Conservation (phyloP, 2,888 invertebrate species). For the Dugesia japonica region DNA sequence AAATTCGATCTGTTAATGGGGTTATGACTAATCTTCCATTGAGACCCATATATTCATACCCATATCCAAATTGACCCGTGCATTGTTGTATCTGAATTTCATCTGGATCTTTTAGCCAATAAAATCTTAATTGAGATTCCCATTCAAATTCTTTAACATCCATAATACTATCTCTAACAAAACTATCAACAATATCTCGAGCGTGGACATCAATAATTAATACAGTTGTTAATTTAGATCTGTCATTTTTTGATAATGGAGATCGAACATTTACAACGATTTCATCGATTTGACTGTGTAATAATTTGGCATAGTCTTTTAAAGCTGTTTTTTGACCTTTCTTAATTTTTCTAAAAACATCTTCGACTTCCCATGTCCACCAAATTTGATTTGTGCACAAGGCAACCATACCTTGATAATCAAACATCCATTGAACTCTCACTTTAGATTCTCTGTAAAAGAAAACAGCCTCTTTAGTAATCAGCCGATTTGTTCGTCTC, state of each 20-base stretch:
- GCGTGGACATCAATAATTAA: conserved; percentile 79
- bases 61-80: conserved; percentile 66
- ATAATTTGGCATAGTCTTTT: conserved; percentile 67
- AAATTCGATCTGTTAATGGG: conserved; percentile 75
- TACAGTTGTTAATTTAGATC: conserved; percentile 70
- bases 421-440: conserved; percentile 71
- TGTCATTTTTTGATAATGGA: conserved; percentile 63
- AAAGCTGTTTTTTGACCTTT: conserved; percentile 64
- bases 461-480: conserved; percentile 71
- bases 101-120: conserved; percentile 68
- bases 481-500: conserved; percentile 63
- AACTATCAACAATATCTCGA: conserved; percentile 67
- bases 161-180: conserved; percentile 47
- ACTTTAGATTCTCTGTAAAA: conserved; percentile 60
- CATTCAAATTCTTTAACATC: conserved; percentile 62
- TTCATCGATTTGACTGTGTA: conserved; percentile 67
- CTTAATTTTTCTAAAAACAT: conserved; percentile 58
- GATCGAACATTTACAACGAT: conserved; percentile 62
- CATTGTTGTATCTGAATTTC: conserved; percentile 69
- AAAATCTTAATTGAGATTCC: conserved; percentile 79
- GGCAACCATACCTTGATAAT: conserved; percentile 72
- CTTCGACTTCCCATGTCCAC: conserved; percentile 88
- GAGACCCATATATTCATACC: conserved; percentile 84
- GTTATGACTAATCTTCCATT: conserved; percentile 78
- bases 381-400: conserved; percentile 72